Base-by-base conservation (phyloP, 1,140 invertebrate genomes). In the Drosophila obscura region DNA sequence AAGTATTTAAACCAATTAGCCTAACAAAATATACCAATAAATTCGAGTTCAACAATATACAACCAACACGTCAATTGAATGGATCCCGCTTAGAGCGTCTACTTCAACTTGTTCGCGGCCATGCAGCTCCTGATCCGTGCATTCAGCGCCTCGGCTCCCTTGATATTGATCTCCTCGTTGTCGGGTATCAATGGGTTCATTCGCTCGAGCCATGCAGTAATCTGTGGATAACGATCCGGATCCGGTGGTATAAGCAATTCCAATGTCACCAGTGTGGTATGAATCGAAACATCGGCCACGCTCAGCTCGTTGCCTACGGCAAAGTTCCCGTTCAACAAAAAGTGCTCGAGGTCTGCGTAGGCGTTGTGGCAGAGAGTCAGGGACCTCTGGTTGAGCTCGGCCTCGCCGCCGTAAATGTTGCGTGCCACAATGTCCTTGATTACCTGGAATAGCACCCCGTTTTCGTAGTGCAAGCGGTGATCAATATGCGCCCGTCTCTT, bases 401-500 rank as follows among this genome's bases (percentile, higher is more conserved):
- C 63, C 26, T 91, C 90, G 8, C 84, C 81, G 9, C 90, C 89
- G n/a, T 91, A 91, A n/a, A 91, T 90, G 16, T 90, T 91, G 1
- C 89, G 79, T 0, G 81, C 83, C 19, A 90, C 90, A 45, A 91
- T 78, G 46, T 91, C 90, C 26, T 91, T 91, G 6, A 91, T 68
- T 24, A 90, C 84, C 72, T 91, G 73, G 52, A 93, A 95, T 0
- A 96, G 91, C 1, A 93, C 94, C 4, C 95, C 94, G 13, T 94
- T 92, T 82, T 96, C 96, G 78, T 96, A 97, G 74, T 95, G 93
- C 2, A 97, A 91, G 24, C 94, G 92, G 69, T 95, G 93, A 79
- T 96, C 95, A 1, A 97, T 94, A 4, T 95, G 48, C 0, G 95
- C 96, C 50, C 96, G 92, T 16, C 90, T 92, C 28, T 93, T 92